Evolutionary conservation across 2,888 invertebrate species (phyloP).

Genomic region (Trichacis sp.): DNA sequence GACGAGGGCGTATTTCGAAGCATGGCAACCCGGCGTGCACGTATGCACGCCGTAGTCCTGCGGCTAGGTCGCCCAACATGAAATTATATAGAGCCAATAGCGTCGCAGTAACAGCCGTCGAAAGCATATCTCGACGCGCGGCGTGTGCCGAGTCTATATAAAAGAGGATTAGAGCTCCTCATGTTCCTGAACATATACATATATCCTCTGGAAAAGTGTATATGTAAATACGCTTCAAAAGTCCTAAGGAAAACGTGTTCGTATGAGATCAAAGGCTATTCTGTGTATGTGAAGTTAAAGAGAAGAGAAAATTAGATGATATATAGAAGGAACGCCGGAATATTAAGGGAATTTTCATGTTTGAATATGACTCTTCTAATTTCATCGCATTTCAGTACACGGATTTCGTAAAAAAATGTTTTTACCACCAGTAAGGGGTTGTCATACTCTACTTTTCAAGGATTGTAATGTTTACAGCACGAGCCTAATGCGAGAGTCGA

Average conservation of each 20-base stretch:
- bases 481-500: no score
- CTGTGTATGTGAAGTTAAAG: conserved; percentile 11
- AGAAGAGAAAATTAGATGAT: conserved; percentile 31
- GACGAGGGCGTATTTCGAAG: conserved; percentile 23
- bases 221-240: conserved; percentile 34
- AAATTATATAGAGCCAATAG: conserved; percentile 65
- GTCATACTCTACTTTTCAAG: no score
- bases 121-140: conserved; percentile 64
- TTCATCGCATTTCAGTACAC: conserved; percentile 33
- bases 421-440: no score
- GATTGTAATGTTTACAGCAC: no score
- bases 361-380: neutral
- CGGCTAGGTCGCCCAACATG: conserved; percentile 65
- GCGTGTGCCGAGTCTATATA: conserved; percentile 60
- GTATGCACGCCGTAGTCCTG: conserved; percentile 59
- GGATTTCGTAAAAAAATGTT: no score
- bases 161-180: conserved; percentile 66
- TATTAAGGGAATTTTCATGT: conserved; percentile 6
- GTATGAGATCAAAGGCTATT: conserved; percentile 50
- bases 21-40: conserved; percentile 44
- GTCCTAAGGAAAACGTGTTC: conserved; percentile 53
- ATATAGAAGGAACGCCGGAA: conserved; percentile 9
- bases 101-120: conserved; percentile 61
- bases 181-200: conserved; percentile 56
- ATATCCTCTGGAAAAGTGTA: no score